Conservation (phyloP, 2,797 vertebrate genomes). For the Pseudochirops cupreus region DNA sequence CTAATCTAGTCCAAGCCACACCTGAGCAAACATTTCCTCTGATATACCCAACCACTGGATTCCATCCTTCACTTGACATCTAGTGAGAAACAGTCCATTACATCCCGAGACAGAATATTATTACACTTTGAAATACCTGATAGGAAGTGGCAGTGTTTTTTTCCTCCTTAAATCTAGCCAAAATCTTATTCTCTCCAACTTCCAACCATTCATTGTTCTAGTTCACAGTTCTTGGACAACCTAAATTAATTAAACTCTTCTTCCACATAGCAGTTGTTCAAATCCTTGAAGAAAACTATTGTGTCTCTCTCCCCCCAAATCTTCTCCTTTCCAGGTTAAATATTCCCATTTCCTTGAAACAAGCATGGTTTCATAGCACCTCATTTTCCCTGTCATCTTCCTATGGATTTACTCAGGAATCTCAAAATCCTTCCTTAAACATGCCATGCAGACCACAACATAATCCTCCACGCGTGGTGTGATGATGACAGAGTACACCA, state of each 20-base stretch:
- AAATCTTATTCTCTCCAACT: not conserved
- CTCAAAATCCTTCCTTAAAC: not conserved
- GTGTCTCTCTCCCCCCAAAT: not conserved
- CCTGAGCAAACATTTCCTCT: not conserved
- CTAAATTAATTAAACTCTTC: not conserved
- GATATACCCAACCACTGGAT: not conserved
- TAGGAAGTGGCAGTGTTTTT: not conserved
- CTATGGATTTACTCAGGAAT: not conserved
- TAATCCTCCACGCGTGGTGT: not conserved
- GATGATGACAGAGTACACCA: not conserved
- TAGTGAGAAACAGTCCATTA: not conserved
- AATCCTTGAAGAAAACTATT: not conserved
- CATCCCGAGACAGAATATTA: not conserved
- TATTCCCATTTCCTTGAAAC: not conserved
- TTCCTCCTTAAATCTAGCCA: not conserved
- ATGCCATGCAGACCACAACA: not conserved
- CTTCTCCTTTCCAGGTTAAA: not conserved
- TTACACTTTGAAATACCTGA: not conserved
- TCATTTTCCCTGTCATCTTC: not conserved
- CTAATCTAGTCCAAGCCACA: not conserved
- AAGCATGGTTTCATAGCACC: not conserved
- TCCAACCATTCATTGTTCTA: not conserved
- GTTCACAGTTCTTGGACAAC: not conserved
- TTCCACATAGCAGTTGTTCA: not conserved
- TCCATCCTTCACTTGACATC: not conserved